Percentiles rank a stretch among this genome's conserved stretches.
Evolutionary conservation across 2,888 invertebrate species (phyloP).

Genomic region (Tineola bisselliella): DNA sequence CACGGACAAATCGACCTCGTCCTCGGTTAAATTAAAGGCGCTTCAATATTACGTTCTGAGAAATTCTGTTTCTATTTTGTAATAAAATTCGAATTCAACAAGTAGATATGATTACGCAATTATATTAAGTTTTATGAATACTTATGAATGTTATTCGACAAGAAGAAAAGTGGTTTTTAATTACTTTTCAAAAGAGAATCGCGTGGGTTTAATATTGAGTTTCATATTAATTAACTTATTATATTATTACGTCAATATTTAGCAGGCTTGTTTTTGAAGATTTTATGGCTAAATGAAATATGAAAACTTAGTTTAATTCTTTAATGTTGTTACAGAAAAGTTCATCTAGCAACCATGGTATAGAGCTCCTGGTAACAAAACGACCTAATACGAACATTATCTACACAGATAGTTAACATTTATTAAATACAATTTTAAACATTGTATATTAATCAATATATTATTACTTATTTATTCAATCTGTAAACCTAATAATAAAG

Average conservation of each 20-base stretch:
- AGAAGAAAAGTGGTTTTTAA: too few species aligned
- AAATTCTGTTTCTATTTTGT: not conserved
- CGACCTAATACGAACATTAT: not conserved
- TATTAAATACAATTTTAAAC: not conserved
- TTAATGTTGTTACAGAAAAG: constrained; percentile 9
- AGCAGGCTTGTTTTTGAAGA: too few species aligned
- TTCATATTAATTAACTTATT: too few species aligned
- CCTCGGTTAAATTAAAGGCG: not conserved
- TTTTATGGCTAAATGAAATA: too few species aligned
- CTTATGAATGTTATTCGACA: too few species aligned
- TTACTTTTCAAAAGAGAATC: too few species aligned
- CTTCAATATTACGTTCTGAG: not conserved
- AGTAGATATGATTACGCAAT: too few species aligned
- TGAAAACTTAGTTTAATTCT: too few species aligned
- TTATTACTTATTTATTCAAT: not conserved
- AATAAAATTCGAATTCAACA: too few species aligned
- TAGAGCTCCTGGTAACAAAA: not conserved
- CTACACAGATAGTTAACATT: not conserved
- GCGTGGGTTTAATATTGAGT: too few species aligned
- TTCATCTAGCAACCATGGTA: not conserved
- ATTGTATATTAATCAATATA: not conserved
- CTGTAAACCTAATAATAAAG: not conserved
- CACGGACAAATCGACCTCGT: not conserved
- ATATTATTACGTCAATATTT: too few species aligned
- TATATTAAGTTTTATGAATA: too few species aligned